Percentiles rank a stretch among this genome's conserved stretches.
These are phyloP conservation scores for Emesis furor DNA, from an alignment of 2,888 invertebrate genomes.

Conservation along the genomic window DNA sequence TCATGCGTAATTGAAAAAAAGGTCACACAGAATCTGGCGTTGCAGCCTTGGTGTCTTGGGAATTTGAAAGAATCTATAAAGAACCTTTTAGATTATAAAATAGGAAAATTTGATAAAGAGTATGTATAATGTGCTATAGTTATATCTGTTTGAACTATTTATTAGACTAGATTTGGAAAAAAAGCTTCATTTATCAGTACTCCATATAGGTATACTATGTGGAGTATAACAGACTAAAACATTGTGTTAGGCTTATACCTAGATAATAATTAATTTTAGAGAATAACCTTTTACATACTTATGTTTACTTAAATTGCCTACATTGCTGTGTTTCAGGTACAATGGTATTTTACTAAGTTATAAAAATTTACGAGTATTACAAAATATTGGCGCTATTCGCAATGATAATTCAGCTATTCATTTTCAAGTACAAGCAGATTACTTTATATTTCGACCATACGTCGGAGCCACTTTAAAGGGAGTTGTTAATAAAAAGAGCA, in stretches of 20 bases:
- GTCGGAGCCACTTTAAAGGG: constrained; percentile 93
- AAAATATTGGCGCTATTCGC: constrained; percentile 91
- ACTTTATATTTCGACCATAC: constrained; percentile 93
- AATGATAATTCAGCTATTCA: constrained; percentile 93
- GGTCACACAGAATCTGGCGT: constrained; percentile 91
- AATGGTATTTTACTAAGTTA: constrained; percentile 94
- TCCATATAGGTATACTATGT: too few relatives aligned
- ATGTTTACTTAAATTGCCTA: too few relatives aligned
- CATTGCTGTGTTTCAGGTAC: constrained; percentile 88
- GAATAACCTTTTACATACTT: too few relatives aligned
- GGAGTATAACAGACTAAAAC: too few relatives aligned
- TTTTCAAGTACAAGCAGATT: constrained; percentile 94
- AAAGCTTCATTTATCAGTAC: too few relatives aligned
- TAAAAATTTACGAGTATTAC: constrained; percentile 92
- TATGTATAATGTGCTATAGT: constrained; percentile 81
- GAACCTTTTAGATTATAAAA: constrained; percentile 91
- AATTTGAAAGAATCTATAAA: constrained; percentile 92
- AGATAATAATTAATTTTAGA: too few relatives aligned
- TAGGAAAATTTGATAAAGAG: constrained; percentile 93
- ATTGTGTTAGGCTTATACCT: too few relatives aligned
- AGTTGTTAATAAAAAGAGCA: constrained; percentile 93
- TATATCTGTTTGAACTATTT: background rate
- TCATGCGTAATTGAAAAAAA: constrained; percentile 92
- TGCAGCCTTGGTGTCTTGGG: constrained; percentile 93
- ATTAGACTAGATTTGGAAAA: too few relatives aligned